Base-by-base conservation (phyloP, 1,140 invertebrate species). In the Chionoecetes opilio region DNA sequence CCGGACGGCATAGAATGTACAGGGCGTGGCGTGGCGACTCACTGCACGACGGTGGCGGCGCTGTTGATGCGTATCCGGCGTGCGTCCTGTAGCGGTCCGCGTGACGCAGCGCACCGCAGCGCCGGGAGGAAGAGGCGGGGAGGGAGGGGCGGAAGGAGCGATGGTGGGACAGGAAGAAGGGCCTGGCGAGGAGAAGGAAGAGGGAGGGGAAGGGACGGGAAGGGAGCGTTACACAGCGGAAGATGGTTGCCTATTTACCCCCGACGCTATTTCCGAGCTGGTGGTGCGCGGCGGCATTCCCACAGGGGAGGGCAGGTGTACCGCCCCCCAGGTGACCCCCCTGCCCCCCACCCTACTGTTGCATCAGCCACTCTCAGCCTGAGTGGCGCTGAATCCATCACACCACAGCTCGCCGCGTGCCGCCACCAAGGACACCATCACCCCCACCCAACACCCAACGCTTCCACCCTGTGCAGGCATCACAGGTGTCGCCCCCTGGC, bases 91-190 rank as follows among this genome's bases (percentile, higher is more conserved):
- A n/a, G 63, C 6, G n/a, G 63, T 53, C 63, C 8, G n/a, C 63
- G n/a, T 75, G 21, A 75, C 63, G 21, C 63, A 75, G 11, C 63
- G 46, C 11, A 11, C 2, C 46, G 46, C 46, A 17, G 46, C 46
- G 46, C 46, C 2, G 46, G 32, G 87, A 41, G 88, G 88, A 90
- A 41, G 88, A 90, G 88, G 88, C 37, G 29, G 21, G 9, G 38
- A 34, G 38, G 35, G 29, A 89, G 87, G 87, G 46, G 21, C 63
- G 63, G 63, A 75, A 75, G 63, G n/a, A 75, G 63, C 21, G 63
- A n/a, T 75, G 26, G 63, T n/a, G 63, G 63, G 63, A n/a, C 63
- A 75, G 63, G 63, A 75, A 75, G 63, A 26, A 75, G 63, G 21
- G 63, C 5, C 5, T 8, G 41, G 41, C 21, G 63, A 75, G n/a